Evolutionary conservation across 2,888 invertebrate species (phyloP).

Genomic region (Ophion slaviceki): DNA sequence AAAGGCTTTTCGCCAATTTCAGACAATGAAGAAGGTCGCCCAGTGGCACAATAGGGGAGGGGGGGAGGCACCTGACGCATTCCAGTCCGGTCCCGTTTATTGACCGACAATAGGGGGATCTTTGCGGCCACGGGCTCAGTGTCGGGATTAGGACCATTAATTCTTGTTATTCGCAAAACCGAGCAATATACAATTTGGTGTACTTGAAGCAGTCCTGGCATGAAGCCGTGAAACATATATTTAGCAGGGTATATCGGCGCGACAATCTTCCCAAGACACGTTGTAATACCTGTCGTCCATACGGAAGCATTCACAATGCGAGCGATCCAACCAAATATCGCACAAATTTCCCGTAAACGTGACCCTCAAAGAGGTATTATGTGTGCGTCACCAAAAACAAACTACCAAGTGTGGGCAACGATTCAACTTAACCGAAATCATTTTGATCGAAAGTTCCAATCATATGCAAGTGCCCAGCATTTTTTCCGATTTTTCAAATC

Average conservation of each 20-base stretch:
- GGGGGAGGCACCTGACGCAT: constrained; percentile 24
- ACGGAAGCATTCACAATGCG: no score
- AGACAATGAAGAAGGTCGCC: constrained; percentile 45
- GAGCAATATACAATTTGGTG: constrained; percentile 58
- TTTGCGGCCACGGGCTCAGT: constrained; percentile 57
- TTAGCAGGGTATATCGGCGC: constrained; percentile 6
- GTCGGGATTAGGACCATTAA: constrained; percentile 70
- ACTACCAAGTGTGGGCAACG: no score
- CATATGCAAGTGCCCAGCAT: neutral
- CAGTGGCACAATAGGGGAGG: constrained; percentile 7
- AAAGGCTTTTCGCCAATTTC: constrained; percentile 68
- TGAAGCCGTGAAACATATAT: constrained; percentile 26
- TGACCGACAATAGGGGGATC: constrained; percentile 61
- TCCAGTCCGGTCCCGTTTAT: constrained; percentile 66
- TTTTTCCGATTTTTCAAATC: no score
- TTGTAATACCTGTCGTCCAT: constrained; percentile 39
- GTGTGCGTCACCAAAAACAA: no score
- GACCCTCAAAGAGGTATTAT: no score
- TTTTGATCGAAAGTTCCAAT: constrained; percentile 1
- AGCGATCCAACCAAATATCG: no score
- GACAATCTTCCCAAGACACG: constrained; percentile 5
- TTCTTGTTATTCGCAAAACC: constrained; percentile 69
- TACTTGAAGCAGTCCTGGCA: constrained; percentile 1
- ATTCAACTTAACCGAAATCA: no score
- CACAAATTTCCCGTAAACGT: no score